Conservation (phyloP, 2,113 vertebrate species). For the Rhynchopsitta pachyrhyncha region DNA sequence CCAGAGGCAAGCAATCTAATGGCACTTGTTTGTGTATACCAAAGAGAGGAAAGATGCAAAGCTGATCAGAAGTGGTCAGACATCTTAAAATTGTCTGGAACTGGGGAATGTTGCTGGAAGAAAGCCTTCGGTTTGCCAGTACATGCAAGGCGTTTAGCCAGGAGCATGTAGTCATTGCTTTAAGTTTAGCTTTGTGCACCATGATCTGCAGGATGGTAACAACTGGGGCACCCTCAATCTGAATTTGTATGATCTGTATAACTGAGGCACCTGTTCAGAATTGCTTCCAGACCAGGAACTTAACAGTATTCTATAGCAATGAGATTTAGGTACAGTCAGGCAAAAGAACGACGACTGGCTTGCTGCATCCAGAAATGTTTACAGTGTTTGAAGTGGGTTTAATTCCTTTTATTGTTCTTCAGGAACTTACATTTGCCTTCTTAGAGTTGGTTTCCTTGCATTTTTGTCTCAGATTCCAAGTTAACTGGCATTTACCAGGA, state of each 20-base stretch:
- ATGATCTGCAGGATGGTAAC: not conserved
- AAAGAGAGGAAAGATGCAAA: conserved; percentile 64
- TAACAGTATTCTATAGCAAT: not conserved
- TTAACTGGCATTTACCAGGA: not conserved
- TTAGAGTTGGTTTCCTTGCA: conserved; percentile 30
- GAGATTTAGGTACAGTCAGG: conserved; percentile 35
- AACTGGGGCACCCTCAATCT: not conserved
- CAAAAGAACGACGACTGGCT: conserved; percentile 3
- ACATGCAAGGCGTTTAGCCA: not conserved
- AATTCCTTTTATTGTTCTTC: conserved; percentile 42
- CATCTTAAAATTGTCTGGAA: not conserved
- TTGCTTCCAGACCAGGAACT: conserved; percentile 34
- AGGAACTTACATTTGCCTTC: conserved; percentile 36
- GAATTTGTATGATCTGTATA: conserved; percentile 11
- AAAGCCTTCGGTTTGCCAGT: not conserved
- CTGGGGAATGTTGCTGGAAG: not conserved
- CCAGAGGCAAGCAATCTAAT: not conserved
- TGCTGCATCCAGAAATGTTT: conserved; percentile 29
- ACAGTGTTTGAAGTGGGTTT: conserved; percentile 45
- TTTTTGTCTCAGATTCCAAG: conserved; percentile 44
- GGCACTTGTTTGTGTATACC: conserved; percentile 64
- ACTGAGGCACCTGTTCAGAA: conserved; percentile 37
- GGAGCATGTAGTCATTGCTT: not conserved
- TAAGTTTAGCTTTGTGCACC: not conserved
- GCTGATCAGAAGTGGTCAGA: conserved; percentile 2